phyloP scores from a whole-genome alignment of 2,797 vertebrate genomes.

The Ambastaia sidthimunki region DNA sequence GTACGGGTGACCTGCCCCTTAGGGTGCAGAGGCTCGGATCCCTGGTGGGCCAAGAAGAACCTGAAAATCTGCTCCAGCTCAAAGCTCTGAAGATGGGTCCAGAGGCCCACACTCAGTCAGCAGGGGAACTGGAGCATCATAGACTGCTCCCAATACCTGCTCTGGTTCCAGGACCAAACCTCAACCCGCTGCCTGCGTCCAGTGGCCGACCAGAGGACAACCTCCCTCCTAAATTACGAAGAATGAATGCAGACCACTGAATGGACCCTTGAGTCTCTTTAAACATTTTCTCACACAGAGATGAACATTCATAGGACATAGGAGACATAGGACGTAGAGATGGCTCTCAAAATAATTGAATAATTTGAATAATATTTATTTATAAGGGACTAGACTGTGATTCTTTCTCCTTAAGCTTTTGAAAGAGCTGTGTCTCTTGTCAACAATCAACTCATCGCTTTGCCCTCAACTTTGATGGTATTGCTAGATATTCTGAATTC shows the following conservation, averaged over 20 bases:
- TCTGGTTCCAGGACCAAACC: constrained; percentile 49
- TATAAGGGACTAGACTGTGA: constrained; percentile 55
- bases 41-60: constrained; percentile 73
- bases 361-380: constrained; percentile 39
- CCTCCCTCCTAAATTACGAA: constrained; percentile 80
- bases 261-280: constrained; percentile 1
- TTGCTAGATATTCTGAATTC: constrained; percentile 27
- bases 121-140: constrained; percentile 69
- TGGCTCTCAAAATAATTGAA: constrained; percentile 7
- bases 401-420: constrained; percentile 39
- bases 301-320: constrained; percentile 4
- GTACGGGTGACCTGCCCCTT: constrained; percentile 81
- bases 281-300: constrained; percentile 18
- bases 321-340: constrained; percentile 16
- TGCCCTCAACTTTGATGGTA: neutral
- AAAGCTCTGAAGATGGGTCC: constrained; percentile 74
- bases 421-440: constrained; percentile 49
- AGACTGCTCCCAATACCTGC: constrained; percentile 59
- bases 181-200: constrained; percentile 55
- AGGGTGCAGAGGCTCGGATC: constrained; percentile 78
- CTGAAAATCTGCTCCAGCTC: constrained; percentile 76
- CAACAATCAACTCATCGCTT: constrained; percentile 27
- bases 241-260: constrained; percentile 80
- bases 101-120: constrained; percentile 68
- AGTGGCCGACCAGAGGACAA: constrained; percentile 77